Evolutionary conservation across 2,797 vertebrate species (phyloP), one percentile per base, ranked within the genome.

Genomic region (Dromococcyx pavoninus): DNA sequence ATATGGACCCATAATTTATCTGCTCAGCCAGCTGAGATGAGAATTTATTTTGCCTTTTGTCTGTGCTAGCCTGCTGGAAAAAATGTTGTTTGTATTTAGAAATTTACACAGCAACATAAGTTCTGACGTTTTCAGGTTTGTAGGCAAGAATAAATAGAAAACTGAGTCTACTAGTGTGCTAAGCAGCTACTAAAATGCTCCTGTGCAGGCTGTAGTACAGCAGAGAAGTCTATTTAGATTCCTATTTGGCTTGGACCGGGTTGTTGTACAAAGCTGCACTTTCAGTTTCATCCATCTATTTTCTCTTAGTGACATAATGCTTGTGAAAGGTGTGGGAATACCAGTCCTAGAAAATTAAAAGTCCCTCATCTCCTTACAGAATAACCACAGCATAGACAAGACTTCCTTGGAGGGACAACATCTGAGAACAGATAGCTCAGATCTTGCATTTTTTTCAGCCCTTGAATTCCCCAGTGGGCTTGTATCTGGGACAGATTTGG

Each of bases 141-240:
- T 84, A 57, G 43, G 64, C 64, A 88, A 86, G 82, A 90, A 73
- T 60, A 94, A 84, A 86, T 35, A 95, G 83, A 93, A 73, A 77
- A 73, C 77, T 27, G 43, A 62, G n/a, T 15, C 50, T 48, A 33
- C 27, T 53, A 73, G 39, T 37, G 25, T 22, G 35, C 15, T 43
- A n/a, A 53, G 27, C n/a, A 67, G 46, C 10, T 41, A n/a, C 73
- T 48, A 35, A 73, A 71, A 75, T 73, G 16, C 66, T 88, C 33
- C 62, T 53, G 35, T 57, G 70, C 70, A 67, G 39, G 51, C 70
- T 60, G 46, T 28, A 64, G 35, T 22, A 93, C 65, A 84, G 56
- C 46, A 56, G 62, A 77, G 35, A 56, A 76, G 41, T 54, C 86
- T 75, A 67, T 78, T 51, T 53, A 33, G 23, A 41, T 82, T 57